Evolutionary conservation across 1,140 invertebrate genomes (phyloP).

Genomic region (Drosophila ogumai): DNA sequence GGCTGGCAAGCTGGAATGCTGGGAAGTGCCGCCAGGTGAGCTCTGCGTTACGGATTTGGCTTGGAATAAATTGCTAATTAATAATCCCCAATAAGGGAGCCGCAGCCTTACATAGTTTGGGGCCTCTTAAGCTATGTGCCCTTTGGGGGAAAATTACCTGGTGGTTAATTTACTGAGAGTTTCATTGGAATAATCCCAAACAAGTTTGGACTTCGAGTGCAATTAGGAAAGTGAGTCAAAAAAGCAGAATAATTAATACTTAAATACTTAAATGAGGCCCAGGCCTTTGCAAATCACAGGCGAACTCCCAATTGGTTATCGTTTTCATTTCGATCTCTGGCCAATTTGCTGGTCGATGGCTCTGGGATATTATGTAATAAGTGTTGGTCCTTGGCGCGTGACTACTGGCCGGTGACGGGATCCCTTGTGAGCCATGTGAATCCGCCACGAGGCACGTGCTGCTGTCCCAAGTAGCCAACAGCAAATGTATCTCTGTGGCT

Average conservation of each 20-base stretch:
- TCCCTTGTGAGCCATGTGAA: conserved; percentile 17
- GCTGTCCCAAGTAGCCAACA: no score
- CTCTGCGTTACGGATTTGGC: not conserved
- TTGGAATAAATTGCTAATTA: conserved; percentile 33
- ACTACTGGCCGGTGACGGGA: conserved; percentile 9
- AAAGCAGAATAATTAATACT: not conserved
- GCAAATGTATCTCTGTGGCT: conserved; percentile 1
- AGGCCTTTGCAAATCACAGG: not conserved
- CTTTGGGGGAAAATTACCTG: not conserved
- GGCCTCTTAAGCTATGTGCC: conserved; percentile 2
- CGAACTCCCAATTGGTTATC: not conserved
- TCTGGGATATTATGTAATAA: conserved; percentile 38
- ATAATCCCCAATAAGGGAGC: conserved; percentile 31
- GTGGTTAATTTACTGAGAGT: conserved; percentile 1
- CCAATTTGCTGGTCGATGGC: conserved; percentile 30
- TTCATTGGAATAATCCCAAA: not conserved
- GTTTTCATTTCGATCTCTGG: not conserved
- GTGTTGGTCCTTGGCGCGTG: conserved; percentile 31
- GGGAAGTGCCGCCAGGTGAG: not conserved
- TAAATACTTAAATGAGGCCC: not conserved
- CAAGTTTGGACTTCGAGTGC: not conserved
- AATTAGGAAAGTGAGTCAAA: no score
- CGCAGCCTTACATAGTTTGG: conserved; percentile 9
- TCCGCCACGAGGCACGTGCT: conserved; percentile 23
- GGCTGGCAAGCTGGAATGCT: not conserved